phyloP scores from a whole-genome alignment of 2,797 vertebrate species.

The Balearica regulorum region DNA sequence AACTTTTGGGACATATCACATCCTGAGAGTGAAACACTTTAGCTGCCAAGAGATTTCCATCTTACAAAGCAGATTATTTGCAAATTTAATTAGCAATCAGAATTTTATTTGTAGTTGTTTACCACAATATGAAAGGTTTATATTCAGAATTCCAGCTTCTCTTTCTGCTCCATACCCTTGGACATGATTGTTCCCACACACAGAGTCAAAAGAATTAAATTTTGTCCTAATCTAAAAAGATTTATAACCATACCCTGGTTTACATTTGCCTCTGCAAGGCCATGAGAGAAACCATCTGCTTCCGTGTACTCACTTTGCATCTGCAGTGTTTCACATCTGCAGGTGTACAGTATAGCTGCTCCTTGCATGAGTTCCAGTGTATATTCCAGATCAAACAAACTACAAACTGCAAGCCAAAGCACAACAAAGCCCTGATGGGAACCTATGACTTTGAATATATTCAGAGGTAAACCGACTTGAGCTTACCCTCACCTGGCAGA shows the following conservation, averaged over 20 bases:
- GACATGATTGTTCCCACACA: background rate
- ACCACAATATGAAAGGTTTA: background rate
- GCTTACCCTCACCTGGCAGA: background rate
- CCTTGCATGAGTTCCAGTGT: background rate
- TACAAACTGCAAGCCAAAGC: background rate
- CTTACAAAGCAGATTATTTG: background rate
- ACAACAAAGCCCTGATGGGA: background rate
- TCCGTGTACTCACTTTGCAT: conserved; percentile 14
- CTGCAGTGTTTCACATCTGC: conserved; percentile 53
- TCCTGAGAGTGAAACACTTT: background rate
- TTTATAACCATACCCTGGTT: background rate
- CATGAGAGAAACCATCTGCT: conserved; percentile 19
- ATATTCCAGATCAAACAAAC: background rate
- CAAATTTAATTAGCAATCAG: background rate
- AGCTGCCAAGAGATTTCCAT: background rate
- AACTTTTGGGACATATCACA: background rate
- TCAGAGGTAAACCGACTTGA: background rate
- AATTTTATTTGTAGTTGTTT: background rate
- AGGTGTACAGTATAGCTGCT: conserved; percentile 25
- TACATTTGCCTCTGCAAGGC: background rate
- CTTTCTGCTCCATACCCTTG: background rate
- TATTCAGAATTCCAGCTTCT: background rate
- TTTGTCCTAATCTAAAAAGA: background rate
- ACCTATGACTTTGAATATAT: background rate
- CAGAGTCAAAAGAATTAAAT: background rate